These are phyloP conservation scores for Phengaris alcon DNA, from an alignment of 2,888 invertebrate genomes.

Conservation along the genomic window DNA sequence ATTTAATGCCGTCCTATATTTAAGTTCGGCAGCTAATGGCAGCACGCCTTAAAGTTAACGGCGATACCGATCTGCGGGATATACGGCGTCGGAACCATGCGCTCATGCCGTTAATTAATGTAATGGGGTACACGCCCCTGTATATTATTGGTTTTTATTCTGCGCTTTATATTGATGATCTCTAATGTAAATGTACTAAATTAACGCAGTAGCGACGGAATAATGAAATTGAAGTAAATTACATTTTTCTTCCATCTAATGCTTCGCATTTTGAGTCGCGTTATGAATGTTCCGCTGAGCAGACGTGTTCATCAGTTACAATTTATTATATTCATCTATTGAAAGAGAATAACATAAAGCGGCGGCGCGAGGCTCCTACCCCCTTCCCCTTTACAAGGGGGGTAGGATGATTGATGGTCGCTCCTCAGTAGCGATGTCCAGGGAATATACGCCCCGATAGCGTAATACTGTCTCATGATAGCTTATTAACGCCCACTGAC, in stretches of 20 bases:
- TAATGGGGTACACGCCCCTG: background rate
- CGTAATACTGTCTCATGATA: constrained; percentile 15
- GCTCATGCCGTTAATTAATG: background rate
- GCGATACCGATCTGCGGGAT: constrained; percentile 6
- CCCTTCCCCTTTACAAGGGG: background rate
- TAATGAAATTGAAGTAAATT: background rate
- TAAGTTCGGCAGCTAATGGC: constrained; percentile 19
- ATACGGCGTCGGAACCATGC: background rate
- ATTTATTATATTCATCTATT: constrained; percentile 12
- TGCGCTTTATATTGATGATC: background rate
- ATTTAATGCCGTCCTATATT: constrained; percentile 11
- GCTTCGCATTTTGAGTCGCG: background rate
- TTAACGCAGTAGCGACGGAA: background rate
- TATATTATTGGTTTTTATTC: background rate
- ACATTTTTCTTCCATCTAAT: background rate
- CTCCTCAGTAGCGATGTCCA: constrained; percentile 2
- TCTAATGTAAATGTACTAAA: no score
- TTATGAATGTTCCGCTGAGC: constrained; percentile 4
- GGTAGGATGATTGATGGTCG: constrained; percentile 2
- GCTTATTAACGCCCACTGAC: constrained; percentile 9
- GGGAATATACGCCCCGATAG: background rate
- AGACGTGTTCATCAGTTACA: constrained; percentile 10
- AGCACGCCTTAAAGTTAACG: constrained; percentile 8
- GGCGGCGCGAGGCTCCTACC: background rate
- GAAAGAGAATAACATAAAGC: constrained; percentile 15